Percentiles rank a stretch among this genome's conserved stretches.
phyloP scores from a whole-genome alignment of 2,113 vertebrate genomes.

The Garra rufa region DNA sequence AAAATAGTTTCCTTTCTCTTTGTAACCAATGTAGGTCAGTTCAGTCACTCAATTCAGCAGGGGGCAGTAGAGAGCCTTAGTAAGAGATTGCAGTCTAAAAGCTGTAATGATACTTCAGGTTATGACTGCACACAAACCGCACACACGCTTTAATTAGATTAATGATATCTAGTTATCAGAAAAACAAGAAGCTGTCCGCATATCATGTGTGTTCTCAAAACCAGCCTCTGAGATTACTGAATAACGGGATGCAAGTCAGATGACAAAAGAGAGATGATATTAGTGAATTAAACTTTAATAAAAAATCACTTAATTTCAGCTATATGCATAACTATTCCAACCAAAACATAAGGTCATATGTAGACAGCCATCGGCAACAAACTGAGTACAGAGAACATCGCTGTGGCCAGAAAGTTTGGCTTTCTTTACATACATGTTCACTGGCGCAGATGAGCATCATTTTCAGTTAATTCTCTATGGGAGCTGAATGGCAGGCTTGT shows the following conservation, averaged over 20 bases:
- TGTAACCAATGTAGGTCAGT: neutral
- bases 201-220: conserved; percentile 6
- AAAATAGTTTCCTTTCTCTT: neutral
- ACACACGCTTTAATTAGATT: conserved; percentile 3
- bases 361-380: neutral
- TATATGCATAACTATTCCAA: neutral
- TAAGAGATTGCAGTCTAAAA: neutral
- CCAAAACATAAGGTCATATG: neutral
- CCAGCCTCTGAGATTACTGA: neutral
- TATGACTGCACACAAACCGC: neutral
- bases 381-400: neutral
- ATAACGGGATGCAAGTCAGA: neutral
- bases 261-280: conserved; percentile 4
- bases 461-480: neutral
- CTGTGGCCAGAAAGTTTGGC: neutral
- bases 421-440: neutral
- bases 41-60: conserved; percentile 20
- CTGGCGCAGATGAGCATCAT: neutral
- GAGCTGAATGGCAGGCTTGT: conserved; percentile 4
- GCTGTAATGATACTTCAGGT: neutral
- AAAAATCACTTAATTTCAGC: neutral
- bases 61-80: conserved; percentile 44
- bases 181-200: conserved; percentile 2
- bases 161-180: conserved; percentile 34
- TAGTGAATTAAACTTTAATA: neutral